Conservation (phyloP, 2,113 vertebrate genomes). For the Saguinus midas region DNA sequence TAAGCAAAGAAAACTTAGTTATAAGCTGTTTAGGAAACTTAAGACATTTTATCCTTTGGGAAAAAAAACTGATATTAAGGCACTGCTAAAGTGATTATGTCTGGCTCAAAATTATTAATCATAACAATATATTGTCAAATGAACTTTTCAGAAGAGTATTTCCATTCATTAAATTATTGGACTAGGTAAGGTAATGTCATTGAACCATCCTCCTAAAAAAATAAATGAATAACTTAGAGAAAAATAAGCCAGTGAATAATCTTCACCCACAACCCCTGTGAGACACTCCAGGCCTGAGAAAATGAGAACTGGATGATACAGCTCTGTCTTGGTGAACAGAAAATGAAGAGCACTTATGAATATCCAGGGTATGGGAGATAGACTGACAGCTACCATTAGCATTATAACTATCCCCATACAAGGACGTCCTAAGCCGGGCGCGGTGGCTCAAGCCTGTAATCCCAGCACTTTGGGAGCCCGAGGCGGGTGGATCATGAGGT, state of each 20-base stretch:
- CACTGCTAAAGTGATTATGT: background rate
- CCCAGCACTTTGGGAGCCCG: no score
- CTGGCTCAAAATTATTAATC: background rate
- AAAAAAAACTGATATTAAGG: background rate
- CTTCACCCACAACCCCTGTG: background rate
- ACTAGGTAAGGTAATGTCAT: background rate
- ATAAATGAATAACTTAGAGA: background rate
- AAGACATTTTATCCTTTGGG: background rate
- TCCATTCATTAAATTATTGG: background rate
- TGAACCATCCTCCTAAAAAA: background rate
- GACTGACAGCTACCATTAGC: background rate
- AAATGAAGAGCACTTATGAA: accelerated
- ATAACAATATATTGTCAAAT: background rate
- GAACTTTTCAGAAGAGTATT: background rate
- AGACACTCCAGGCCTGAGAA: background rate
- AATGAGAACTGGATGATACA: background rate
- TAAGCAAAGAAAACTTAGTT: background rate
- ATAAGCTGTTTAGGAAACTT: background rate
- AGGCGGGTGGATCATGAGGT: no score
- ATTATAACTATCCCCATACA: accelerated
- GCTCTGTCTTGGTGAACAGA: background rate
- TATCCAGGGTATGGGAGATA: accelerated
- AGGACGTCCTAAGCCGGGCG: accelerated
- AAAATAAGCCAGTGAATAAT: background rate
- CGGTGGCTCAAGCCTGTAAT: no score